A percentile compares a stretch with the other conserved stretches of the same genome.
Conservation (phyloP, 1,140 invertebrate genomes). For the Agrypnia vestita region DNA sequence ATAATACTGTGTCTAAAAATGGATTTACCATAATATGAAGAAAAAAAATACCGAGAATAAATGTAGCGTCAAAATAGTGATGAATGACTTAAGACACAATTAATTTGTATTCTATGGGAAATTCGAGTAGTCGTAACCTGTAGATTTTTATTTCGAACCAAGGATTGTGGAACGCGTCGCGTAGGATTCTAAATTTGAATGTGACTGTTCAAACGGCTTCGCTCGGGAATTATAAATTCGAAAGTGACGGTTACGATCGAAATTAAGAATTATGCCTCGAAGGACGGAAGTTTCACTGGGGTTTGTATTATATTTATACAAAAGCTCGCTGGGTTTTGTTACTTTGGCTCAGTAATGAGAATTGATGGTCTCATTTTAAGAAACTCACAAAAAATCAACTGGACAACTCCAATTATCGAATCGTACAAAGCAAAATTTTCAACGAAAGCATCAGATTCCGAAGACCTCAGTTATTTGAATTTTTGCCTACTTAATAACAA, state of each 20-base stretch:
- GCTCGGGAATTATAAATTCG: conserved; percentile 45
- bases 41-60: too few relatives aligned
- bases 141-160: conserved; percentile 17
- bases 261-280: conserved; percentile 44
- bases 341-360: conserved; percentile 8
- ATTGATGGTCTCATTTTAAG: background rate
- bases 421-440: too few relatives aligned
- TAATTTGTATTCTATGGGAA: too few relatives aligned
- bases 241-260: conserved; percentile 42
- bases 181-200: conserved; percentile 47
- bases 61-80: too few relatives aligned
- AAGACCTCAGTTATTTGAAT: too few relatives aligned
- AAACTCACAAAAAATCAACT: background rate
- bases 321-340: conserved; percentile 5
- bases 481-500: too few relatives aligned
- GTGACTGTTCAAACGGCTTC: conserved; percentile 22
- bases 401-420: background rate
- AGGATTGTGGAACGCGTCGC: conserved; percentile 40
- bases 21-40: too few relatives aligned
- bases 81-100: too few relatives aligned
- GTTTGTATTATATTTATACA: conserved; percentile 31
- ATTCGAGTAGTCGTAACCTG: background rate
- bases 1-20: too few relatives aligned
- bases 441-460: too few relatives aligned
- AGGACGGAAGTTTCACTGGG: conserved; percentile 8